phyloP scores from a whole-genome alignment of 2,797 vertebrate genomes.

The Scolopax bukidnonensis region DNA sequence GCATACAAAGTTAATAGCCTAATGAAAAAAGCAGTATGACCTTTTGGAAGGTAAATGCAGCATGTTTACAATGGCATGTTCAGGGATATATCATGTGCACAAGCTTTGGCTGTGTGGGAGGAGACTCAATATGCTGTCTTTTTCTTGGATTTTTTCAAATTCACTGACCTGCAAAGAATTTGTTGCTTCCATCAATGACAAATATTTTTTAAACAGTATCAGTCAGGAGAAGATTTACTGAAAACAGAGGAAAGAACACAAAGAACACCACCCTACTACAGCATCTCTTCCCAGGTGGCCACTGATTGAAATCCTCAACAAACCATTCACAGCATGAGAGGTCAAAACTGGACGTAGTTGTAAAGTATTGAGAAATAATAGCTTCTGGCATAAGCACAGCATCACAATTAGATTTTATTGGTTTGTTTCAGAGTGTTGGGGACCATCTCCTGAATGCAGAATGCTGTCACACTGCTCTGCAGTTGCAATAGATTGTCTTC shows the following conservation, averaged over 20 bases:
- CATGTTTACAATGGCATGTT: background rate
- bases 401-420: background rate
- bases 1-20: background rate
- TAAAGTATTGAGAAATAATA: background rate
- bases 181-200: background rate
- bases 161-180: background rate
- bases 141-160: background rate
- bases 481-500: background rate
- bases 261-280: background rate
- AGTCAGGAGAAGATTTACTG: background rate
- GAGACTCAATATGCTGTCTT: background rate
- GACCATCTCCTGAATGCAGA: background rate
- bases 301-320: background rate
- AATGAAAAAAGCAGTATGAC: background rate
- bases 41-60: background rate
- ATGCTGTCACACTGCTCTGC: no score
- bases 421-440: background rate
- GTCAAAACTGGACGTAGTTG: background rate
- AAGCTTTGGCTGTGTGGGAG: background rate
- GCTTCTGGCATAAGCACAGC: background rate
- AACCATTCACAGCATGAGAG: background rate
- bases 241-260: background rate
- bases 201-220: background rate
- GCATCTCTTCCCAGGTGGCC: background rate
- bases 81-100: accelerated